A percentile compares a stretch with the other conserved stretches of the same genome.
Conservation (phyloP, 2,113 vertebrate species). For the Lepidothrix coronata region DNA sequence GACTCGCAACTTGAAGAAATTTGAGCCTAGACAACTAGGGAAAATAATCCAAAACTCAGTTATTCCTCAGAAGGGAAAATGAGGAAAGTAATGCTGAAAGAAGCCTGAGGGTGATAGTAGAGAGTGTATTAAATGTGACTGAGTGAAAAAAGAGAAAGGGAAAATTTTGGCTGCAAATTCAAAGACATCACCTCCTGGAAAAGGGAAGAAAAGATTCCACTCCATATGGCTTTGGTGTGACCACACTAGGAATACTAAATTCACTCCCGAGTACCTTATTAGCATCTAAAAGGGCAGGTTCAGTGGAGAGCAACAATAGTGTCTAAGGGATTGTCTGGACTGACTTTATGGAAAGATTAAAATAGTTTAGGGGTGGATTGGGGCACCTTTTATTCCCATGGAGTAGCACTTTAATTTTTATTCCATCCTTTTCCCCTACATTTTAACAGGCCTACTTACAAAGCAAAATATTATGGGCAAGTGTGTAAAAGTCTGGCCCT, state of each 20-base stretch:
- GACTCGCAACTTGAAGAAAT: constrained; percentile 19
- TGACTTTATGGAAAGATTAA: constrained; percentile 61
- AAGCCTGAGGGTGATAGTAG: constrained; percentile 54
- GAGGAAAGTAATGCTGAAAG: constrained; percentile 50
- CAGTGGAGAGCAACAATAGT: constrained; percentile 49
- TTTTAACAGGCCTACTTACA: constrained; percentile 4
- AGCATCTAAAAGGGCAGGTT: constrained; percentile 64
- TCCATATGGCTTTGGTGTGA: constrained; percentile 57
- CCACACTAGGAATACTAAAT: constrained; percentile 60
- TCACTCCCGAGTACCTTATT: constrained; percentile 56
- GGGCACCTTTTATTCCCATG: constrained; percentile 27
- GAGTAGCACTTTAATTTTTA: constrained; percentile 17
- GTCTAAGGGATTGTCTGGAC: constrained; percentile 45
- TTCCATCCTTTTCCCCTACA: background rate
- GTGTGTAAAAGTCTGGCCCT: background rate
- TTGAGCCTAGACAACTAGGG: background rate
- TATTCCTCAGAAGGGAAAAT: constrained; percentile 43
- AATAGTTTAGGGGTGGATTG: constrained; percentile 47
- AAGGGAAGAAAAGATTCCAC: constrained; percentile 50
- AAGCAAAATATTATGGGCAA: constrained; percentile 7
- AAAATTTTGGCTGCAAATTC: constrained; percentile 57
- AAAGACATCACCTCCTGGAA: constrained; percentile 51
- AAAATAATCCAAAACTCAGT: constrained; percentile 54
- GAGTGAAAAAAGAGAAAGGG: constrained; percentile 3
- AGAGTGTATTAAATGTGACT: constrained; percentile 25